phyloP scores from a whole-genome alignment of 1,140 invertebrate genomes.

The Streblospio benedicti region DNA sequence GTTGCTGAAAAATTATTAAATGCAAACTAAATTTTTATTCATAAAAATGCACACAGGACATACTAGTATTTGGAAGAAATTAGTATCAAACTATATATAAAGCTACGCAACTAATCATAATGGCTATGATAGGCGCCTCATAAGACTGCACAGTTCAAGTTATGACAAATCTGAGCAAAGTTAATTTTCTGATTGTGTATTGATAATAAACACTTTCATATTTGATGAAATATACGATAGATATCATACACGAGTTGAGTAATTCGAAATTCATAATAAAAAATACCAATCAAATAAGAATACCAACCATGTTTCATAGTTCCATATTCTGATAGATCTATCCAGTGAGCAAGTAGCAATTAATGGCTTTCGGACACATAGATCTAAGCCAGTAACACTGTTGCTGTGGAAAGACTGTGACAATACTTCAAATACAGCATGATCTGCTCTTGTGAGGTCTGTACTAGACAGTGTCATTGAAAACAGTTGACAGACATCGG shows the following conservation, averaged over 20 bases:
- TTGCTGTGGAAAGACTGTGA: slow-evolving; percentile 72
- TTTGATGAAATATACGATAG: too few species aligned
- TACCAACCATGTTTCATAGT: slow-evolving; percentile 69
- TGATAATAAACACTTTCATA: too few species aligned
- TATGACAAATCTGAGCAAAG: too few species aligned
- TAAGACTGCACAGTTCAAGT: too few species aligned
- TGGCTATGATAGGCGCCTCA: too few species aligned
- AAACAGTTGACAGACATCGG: slow-evolving; percentile 47
- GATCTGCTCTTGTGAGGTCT: slow-evolving; percentile 46
- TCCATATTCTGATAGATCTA: slow-evolving; percentile 77
- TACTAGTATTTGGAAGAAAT: neutral
- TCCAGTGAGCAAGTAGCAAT: slow-evolving; percentile 77
- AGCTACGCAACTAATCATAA: too few species aligned
- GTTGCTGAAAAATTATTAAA: slow-evolving; percentile 33
- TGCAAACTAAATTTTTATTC: neutral
- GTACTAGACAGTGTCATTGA: slow-evolving; percentile 43
- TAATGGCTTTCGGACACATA: slow-evolving; percentile 78
- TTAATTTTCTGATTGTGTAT: too few species aligned
- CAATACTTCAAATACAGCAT: slow-evolving; percentile 49
- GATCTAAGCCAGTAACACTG: slow-evolving; percentile 64
- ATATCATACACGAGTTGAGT: too few species aligned
- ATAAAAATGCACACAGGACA: neutral
- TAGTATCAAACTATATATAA: too few species aligned
- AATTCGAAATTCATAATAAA: too few species aligned
- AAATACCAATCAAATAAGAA: too few species aligned